Evolutionary conservation across 2,113 vertebrate species (phyloP).

Genomic region (Orcinus orca): DNA sequence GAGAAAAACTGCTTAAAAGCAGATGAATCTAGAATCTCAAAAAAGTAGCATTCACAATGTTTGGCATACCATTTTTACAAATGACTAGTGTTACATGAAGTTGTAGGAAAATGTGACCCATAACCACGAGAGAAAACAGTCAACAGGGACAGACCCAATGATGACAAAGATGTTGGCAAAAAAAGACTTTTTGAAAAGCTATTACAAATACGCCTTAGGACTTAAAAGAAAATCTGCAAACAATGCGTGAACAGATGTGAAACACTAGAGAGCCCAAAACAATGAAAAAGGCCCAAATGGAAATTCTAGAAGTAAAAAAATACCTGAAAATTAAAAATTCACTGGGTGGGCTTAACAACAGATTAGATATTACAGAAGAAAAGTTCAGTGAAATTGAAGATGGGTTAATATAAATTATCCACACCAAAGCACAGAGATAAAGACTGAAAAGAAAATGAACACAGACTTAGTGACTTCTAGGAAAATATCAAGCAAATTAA

Average conservation of each 20-base stretch:
- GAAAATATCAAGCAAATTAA: background rate
- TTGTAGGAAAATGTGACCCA: background rate
- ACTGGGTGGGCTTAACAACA: background rate
- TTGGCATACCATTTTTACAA: background rate
- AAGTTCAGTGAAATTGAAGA: background rate
- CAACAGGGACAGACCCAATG: background rate
- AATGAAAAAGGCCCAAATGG: background rate
- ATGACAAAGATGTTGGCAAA: background rate
- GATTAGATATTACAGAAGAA: background rate
- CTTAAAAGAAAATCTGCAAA: constrained; percentile 36
- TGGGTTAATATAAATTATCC: background rate
- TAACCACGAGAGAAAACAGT: background rate
- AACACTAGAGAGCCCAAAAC: background rate
- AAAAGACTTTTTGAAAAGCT: background rate
- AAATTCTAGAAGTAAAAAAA: constrained; percentile 36
- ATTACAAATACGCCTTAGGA: background rate
- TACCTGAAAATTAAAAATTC: constrained; percentile 22
- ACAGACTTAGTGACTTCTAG: background rate
- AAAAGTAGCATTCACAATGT: background rate
- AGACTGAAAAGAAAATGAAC: background rate
- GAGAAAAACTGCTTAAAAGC: background rate
- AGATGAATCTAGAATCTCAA: background rate
- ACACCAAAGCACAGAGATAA: background rate
- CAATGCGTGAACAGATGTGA: background rate
- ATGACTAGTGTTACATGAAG: background rate